Conservation (phyloP, 1,140 invertebrate species). For the Ctenoplectra terminalis region DNA sequence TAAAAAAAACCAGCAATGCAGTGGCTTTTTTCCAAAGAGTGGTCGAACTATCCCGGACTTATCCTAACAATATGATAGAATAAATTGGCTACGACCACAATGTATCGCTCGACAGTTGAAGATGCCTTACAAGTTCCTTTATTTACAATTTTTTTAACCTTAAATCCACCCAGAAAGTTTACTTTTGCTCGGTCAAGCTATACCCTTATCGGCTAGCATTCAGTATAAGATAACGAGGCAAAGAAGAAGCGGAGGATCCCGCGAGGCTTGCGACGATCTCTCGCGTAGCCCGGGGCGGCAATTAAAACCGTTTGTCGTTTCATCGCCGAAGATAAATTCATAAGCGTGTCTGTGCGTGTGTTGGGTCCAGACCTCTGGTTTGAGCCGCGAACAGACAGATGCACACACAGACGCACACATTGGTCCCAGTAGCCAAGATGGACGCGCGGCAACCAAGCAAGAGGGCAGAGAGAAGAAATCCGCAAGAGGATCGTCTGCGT, state of each 20-base stretch:
- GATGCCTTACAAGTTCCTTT: no score
- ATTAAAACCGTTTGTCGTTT: conserved; percentile 74
- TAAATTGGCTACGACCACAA: no score
- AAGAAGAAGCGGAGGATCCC: neutral
- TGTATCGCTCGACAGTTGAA: no score
- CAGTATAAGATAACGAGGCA: conserved; percentile 11
- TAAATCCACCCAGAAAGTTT: no score
- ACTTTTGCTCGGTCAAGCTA: no score
- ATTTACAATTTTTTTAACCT: no score
- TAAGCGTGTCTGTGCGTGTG: conserved; percentile 45
- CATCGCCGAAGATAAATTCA: conserved; percentile 70
- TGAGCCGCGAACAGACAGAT: no score
- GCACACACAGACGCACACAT: neutral
- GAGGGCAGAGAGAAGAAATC: conserved; percentile 13
- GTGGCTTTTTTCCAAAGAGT: no score
- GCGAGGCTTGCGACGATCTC: conserved; percentile 14
- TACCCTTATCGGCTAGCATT: conserved; percentile 3
- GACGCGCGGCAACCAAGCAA: conserved; percentile 6
- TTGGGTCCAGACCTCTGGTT: neutral
- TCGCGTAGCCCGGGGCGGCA: conserved; percentile 65
- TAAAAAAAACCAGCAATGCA: no score
- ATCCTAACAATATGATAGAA: no score
- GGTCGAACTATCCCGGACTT: no score
- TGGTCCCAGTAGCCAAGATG: conserved; percentile 10
- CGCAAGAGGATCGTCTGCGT: neutral